Evolutionary conservation across 2,113 vertebrate genomes (phyloP).

Genomic region (Rhinolophus ferrumequinum): DNA sequence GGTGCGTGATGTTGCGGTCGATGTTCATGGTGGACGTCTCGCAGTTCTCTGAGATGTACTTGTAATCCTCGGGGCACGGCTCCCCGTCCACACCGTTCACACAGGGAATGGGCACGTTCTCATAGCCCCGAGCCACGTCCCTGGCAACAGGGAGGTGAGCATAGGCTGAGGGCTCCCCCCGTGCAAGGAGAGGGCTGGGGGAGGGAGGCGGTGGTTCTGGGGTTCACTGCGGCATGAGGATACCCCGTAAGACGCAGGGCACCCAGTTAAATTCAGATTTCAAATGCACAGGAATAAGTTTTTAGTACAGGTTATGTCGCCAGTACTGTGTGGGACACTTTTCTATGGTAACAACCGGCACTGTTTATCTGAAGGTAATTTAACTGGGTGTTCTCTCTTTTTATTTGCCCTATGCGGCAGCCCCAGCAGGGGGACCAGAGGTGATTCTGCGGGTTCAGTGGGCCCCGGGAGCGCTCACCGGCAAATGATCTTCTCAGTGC

Average conservation of each 20-base stretch:
- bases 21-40: conserved; percentile 97
- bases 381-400: background rate
- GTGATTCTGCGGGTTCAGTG: background rate
- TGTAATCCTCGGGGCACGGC: conserved; percentile 93
- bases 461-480: conserved; percentile 81
- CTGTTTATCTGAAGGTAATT: background rate
- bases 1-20: conserved; percentile 95
- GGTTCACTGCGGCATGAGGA: background rate
- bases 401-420: background rate
- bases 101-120: conserved; percentile 94
- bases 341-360: background rate
- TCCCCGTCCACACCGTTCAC: conserved; percentile 94
- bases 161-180: background rate
- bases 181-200: background rate
- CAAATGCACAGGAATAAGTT: background rate
- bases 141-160: conserved; percentile 73
- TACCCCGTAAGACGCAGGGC: background rate
- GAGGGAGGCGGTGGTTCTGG: background rate
- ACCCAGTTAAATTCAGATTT: background rate
- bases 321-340: background rate
- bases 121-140: conserved; percentile 94
- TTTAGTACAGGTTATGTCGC: background rate
- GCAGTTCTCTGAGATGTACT: conserved; percentile 95
- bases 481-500: conserved; percentile 94
- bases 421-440: rapidly evolving